Base-by-base conservation (phyloP, 2,797 vertebrate genomes). In the Malacoraja senta region DNA sequence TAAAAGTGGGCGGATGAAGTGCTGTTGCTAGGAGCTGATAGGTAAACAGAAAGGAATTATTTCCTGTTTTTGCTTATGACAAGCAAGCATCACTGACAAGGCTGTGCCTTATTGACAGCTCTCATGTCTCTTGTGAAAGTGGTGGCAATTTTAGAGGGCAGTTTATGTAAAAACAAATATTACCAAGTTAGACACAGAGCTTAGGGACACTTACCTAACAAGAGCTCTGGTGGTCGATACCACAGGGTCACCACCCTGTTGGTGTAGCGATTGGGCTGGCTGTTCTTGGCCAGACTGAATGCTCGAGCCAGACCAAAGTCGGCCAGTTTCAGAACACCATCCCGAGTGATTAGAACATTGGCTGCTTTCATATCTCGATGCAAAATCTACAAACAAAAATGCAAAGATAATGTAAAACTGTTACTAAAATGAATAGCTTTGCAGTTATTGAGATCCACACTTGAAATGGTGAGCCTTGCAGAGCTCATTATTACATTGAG, bases 351-450 rank as follows among this genome's bases (percentile, higher is more conserved):
- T 80, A 99, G 97, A 71, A 99, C 98, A 0, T 99, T 99, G 0
- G 99, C 98, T 0, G 99, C 99, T 94, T 99, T 99, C 99, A 99
- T 99, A 95, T 99, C 99, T 94, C 98, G 97, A 96, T 99, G 99
- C 93, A 99, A 95, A 91, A 99, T 99, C 99, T 99, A 95, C 65
- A n/a, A 84, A 38, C 90, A 53, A 83, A 63, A 68, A 21, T 19
- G 53, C 2, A 58, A 17, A 93, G 63, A 63, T 71, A 77, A 58
- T 29, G 24, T 68, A 78, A 53, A 93, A 26, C 44, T 88, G 65
- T 88, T 65, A 65, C 84, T 32, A 32, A 88, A 35, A 19, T 65
- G 63, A 88, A 53, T 68, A 65, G 0, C 24, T 88, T 35, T 88
- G 84, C n/a, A 76, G 10, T 44, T 68, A 13, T 19, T 21, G 17